A percentile compares a stretch with the other conserved stretches of the same genome.
Evolutionary conservation across 2,113 vertebrate species (phyloP).

Genomic region (Trinectes maculatus): DNA sequence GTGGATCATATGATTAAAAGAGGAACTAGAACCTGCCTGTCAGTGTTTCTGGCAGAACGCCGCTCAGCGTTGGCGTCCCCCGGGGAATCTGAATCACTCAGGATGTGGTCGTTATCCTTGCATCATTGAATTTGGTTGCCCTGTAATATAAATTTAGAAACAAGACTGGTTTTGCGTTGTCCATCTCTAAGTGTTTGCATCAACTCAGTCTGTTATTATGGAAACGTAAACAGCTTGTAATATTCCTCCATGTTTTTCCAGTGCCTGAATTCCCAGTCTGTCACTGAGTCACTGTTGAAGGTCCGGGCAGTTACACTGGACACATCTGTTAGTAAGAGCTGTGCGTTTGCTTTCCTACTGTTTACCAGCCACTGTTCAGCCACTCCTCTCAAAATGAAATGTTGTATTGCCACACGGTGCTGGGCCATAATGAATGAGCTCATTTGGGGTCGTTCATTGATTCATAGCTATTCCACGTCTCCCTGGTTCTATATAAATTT

Average conservation of each 20-base stretch:
- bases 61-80: constrained; percentile 1
- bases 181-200: no score
- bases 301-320: constrained; percentile 12
- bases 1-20: constrained; percentile 23
- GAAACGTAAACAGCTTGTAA: no score
- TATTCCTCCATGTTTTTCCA: no score
- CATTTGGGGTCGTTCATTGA: constrained; percentile 56
- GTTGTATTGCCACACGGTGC: constrained; percentile 47
- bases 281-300: constrained; percentile 36
- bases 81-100: constrained; percentile 3
- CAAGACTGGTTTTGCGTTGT: not conserved
- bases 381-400: constrained; percentile 28
- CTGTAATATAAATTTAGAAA: constrained; percentile 5
- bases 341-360: constrained; percentile 40
- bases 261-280: not conserved
- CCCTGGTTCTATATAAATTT: constrained; percentile 42
- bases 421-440: constrained; percentile 46
- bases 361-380: constrained; percentile 19
- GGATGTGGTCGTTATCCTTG: not conserved
- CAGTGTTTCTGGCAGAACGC: constrained; percentile 19
- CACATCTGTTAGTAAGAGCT: constrained; percentile 32
- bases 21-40: constrained; percentile 22
- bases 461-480: constrained; percentile 40
- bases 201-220: not conserved
- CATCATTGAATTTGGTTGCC: not conserved